Evolutionary conservation across 2,113 vertebrate genomes (phyloP), one percentile per base, ranked within the genome.

Genomic region (Chinchilla lanigera): DNA sequence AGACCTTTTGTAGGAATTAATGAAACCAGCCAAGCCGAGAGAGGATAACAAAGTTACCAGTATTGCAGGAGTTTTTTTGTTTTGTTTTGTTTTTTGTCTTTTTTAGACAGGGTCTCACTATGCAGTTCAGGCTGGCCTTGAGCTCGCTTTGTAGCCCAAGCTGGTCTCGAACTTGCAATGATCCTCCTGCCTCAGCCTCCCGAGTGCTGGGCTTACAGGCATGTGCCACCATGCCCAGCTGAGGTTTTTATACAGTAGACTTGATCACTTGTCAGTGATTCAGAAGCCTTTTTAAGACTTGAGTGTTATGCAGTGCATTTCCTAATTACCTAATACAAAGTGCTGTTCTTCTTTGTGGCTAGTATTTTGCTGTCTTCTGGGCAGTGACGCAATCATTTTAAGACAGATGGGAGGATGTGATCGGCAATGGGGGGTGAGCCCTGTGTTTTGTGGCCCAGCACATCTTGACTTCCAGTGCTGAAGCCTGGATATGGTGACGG

Each of bases 201-300:
- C n/a, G n/a, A n/a, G n/a, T n/a, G n/a, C n/a, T n/a, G n/a, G n/a
- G n/a, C n/a, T n/a, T n/a, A n/a, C n/a, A n/a, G n/a, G n/a, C n/a
- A n/a, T n/a, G n/a, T n/a, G n/a, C n/a, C n/a, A n/a, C n/a, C n/a
- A n/a, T n/a, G n/a, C n/a, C n/a, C n/a, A n/a, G n/a, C n/a, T n/a
- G n/a, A n/a, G 14, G 30, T 56, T 80, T 73, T 63, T 69, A 3
- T 41, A 11, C 44, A 38, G 65, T 52, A 58, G 16, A 88, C 60
- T 58, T 28, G 5, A 12, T 52, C 17, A 78, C 38, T 96, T 82
- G 60, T 54, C 20, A 73, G 38, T 47, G 24, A 26, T 61, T 30
- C 71, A 80, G 30, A 50, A 22, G 47, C 54, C 56, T 58, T 88
- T 91, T 89, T 17, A 85, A 95, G 84, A 33, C n/a, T n/a, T 56